These are phyloP conservation scores for Troides oblongomaculatus DNA, from an alignment of 2,888 invertebrate species.

Conservation along the genomic window DNA sequence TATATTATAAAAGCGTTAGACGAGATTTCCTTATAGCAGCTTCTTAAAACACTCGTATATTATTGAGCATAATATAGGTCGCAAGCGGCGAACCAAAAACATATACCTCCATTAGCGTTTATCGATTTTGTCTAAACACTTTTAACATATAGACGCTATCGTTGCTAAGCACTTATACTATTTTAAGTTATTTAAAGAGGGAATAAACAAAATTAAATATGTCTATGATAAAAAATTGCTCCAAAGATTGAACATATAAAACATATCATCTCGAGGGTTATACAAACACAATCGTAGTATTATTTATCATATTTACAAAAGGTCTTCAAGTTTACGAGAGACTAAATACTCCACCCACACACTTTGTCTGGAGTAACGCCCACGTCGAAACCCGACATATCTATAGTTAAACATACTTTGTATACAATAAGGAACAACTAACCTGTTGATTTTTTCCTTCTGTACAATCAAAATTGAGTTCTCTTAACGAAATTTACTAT, in stretches of 20 bases:
- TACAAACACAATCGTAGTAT: background rate
- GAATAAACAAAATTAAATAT: background rate
- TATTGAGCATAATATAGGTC: conserved; percentile 47
- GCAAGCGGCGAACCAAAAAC: conserved; percentile 52
- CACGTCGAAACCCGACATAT: conserved; percentile 46
- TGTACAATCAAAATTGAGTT: conserved; percentile 30
- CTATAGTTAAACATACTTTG: conserved; percentile 39
- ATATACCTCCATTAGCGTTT: conserved; percentile 45
- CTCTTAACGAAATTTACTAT: conserved; percentile 13
- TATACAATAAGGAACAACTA: conserved; percentile 49
- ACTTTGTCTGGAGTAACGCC: conserved; percentile 68
- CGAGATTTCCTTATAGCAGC: no score
- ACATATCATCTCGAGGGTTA: background rate
- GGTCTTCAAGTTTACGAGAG: conserved; percentile 47
- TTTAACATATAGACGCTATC: conserved; percentile 24
- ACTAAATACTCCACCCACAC: conserved; percentile 64
- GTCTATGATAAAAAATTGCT: background rate
- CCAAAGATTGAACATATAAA: background rate
- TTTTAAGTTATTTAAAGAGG: background rate
- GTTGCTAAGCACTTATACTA: background rate
- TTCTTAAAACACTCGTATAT: no score
- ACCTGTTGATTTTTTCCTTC: conserved; percentile 64
- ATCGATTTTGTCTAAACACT: conserved; percentile 55
- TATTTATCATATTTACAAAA: conserved; percentile 46
- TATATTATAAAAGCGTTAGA: no score